Base-by-base conservation (phyloP, 1,140 invertebrate genomes). In the Arion vulgaris region DNA sequence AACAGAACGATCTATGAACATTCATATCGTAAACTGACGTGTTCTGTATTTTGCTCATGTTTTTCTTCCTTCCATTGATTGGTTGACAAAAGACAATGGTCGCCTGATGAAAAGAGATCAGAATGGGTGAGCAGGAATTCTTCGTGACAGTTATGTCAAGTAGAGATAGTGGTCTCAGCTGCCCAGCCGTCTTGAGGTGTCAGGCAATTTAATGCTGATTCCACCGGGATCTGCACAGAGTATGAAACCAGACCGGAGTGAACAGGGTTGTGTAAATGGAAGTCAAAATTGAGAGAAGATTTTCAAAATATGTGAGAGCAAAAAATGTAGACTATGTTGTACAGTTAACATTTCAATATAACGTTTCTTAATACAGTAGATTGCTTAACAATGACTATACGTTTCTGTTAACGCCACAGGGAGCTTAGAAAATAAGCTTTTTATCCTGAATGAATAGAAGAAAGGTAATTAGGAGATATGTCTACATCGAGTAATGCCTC, bases 201-300 rank as follows among this genome's bases (percentile, higher is more conserved):
- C 19, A 80, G 39, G 62, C 78, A 80, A 80, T 80, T 80, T 80
- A 45, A 80, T 80, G 78, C 38, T 19, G 39, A 32, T 19, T 51
- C 76, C 45, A 23, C 39, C 28, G 39, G 73, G 45, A 53, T 34
- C 23, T 36, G 23, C 41, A 28, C 28, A 2, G 38, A 28, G 71
- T 4, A 38, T 49, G 71, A 39, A 23, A 39, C 71, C 7, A 26
- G 41, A 39, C 7, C 19, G 7, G 38, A 39, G 71, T 39, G 71
- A 41, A 19, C 38, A 15, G 71, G 36, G 71, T 57, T n/a, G 15
- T 19, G 26, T 57, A 57, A 23, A 23, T 9, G 41, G 53, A 57
- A n/a, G 53, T n/a, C 2, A n/a, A 57, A 57, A 23, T 57, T 57
- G 53, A 15, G 53, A 57, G 53, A 57, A 23, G n/a, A n/a, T n/a